A percentile compares a stretch with the other conserved stretches of the same genome.
Evolutionary conservation across 2,888 invertebrate species (phyloP).

Genomic region (Nomada ruficornis): DNA sequence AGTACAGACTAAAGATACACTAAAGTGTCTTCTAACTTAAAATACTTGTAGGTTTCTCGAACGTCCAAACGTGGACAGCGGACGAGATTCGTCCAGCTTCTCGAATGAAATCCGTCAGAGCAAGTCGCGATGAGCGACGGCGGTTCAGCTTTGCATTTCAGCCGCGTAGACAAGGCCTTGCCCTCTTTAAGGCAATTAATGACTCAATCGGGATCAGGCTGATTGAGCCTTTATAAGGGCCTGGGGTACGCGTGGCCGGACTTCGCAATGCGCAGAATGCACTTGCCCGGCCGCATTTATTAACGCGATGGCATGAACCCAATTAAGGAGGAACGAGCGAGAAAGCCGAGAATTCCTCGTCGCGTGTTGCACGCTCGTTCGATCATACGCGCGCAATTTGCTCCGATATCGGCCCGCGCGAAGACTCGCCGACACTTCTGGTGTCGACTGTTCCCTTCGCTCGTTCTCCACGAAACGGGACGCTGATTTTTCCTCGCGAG

Average conservation of each 20-base stretch:
- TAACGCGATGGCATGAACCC: conserved; percentile 74
- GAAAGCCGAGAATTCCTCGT: conserved; percentile 68
- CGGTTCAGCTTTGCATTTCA: conserved; percentile 72
- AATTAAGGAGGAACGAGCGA: conserved; percentile 72
- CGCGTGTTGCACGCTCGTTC: conserved; percentile 55
- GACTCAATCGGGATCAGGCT: conserved; percentile 80
- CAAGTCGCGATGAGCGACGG: background rate
- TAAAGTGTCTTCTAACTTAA: too few species aligned
- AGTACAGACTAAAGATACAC: too few species aligned
- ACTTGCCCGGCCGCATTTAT: conserved; percentile 77
- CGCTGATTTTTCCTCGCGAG: too few species aligned
- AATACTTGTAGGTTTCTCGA: background rate
- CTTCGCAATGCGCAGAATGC: conserved; percentile 79
- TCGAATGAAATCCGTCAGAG: conserved; percentile 28
- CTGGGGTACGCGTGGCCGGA: conserved; percentile 76
- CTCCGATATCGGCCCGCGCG: background rate
- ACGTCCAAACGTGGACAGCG: background rate
- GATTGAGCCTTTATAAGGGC: conserved; percentile 81
- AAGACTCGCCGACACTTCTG: background rate
- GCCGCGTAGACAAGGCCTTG: conserved; percentile 75
- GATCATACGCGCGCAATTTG: background rate
- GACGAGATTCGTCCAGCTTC: conserved; percentile 13
- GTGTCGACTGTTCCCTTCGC: background rate
- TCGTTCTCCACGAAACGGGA: background rate
- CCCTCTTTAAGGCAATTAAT: conserved; percentile 82